Conservation (phyloP, 2,113 vertebrate species). For the Lepisosteus osseus region DNA sequence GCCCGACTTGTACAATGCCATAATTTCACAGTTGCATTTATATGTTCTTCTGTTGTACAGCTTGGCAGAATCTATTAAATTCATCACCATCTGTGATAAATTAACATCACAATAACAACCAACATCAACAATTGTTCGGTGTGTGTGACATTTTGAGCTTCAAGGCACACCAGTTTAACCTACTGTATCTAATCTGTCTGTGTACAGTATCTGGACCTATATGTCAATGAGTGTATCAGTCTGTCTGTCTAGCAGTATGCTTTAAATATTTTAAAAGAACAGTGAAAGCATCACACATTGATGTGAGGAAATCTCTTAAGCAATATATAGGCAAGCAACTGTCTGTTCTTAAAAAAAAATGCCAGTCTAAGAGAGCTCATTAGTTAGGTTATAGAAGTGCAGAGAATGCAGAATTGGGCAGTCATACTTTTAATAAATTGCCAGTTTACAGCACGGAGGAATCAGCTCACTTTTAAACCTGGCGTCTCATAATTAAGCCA, state of each 20-base stretch:
- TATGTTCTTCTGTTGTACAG: too few species aligned
- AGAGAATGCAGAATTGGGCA: conserved; percentile 8
- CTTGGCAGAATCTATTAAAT: too few species aligned
- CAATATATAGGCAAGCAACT: background rate
- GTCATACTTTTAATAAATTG: conserved; percentile 22
- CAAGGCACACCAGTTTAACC: too few species aligned
- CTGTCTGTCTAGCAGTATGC: background rate
- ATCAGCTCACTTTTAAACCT: conserved; percentile 4
- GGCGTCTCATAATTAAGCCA: conserved; percentile 17
- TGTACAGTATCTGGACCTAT: background rate
- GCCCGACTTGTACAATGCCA: too few species aligned
- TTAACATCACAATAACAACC: too few species aligned
- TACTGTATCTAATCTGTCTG: background rate
- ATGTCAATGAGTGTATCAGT: background rate
- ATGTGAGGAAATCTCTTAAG: background rate
- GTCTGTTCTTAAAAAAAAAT: background rate
- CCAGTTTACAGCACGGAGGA: conserved; percentile 9
- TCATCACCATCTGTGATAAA: too few species aligned
- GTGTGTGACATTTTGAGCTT: too few species aligned
- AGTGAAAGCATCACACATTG: conserved; percentile 1
- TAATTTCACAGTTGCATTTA: too few species aligned
- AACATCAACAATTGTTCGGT: too few species aligned
- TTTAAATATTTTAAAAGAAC: background rate
- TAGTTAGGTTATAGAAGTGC: conserved; percentile 19
- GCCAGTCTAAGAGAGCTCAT: conserved; percentile 16